A percentile compares a stretch with the other conserved stretches of the same genome.
phyloP scores from a whole-genome alignment of 2,113 vertebrate genomes.

The Chrysemys picta region DNA sequence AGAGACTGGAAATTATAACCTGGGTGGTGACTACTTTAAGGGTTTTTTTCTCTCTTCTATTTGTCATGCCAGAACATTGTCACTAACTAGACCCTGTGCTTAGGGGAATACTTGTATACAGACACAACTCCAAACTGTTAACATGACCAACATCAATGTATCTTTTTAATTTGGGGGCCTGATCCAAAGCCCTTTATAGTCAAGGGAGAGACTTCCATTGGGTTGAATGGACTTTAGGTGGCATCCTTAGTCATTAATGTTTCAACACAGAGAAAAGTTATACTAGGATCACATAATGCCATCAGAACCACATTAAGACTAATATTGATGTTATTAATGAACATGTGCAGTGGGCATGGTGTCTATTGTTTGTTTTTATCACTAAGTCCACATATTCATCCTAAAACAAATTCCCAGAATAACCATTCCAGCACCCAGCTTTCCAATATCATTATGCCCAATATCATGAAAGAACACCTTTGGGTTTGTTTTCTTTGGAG shows the following conservation, averaged over 20 bases:
- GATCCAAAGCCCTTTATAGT: neutral
- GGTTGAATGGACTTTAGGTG: neutral
- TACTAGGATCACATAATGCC: neutral
- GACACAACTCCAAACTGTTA: neutral
- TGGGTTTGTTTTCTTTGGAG: neutral
- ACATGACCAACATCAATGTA: neutral
- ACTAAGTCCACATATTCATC: neutral
- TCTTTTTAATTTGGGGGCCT: neutral
- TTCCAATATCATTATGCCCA: neutral
- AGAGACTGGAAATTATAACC: constrained; percentile 34
- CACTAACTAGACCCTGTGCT: neutral
- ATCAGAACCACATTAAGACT: neutral
- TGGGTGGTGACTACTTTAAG: constrained; percentile 14
- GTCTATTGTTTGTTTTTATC: neutral
- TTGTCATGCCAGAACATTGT: neutral
- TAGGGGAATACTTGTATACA: neutral
- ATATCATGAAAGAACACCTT: neutral
- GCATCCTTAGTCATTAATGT: neutral
- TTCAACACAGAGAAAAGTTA: neutral
- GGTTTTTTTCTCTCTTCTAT: constrained; percentile 25
- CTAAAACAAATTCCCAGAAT: neutral
- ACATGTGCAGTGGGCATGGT: neutral
- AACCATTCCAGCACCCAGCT: neutral
- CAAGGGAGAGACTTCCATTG: neutral
- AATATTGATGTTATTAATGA: neutral